Evolutionary conservation across 2,113 vertebrate species (phyloP).

Genomic region (Microtus richardsoni): DNA sequence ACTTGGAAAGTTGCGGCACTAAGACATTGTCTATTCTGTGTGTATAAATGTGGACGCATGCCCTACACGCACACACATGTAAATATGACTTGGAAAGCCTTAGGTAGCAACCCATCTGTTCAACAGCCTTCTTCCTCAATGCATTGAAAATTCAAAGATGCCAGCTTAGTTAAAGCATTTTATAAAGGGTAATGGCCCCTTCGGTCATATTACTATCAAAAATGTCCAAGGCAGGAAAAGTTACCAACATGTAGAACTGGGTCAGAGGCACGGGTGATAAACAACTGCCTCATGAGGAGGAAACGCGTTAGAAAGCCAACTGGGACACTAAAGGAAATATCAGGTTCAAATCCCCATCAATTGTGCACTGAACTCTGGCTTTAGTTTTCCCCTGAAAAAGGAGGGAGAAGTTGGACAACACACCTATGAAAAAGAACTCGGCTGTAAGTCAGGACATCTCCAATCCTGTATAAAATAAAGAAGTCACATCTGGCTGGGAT

Average conservation of each 20-base stretch:
- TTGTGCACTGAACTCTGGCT: neutral
- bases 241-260: neutral
- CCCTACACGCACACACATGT: neutral
- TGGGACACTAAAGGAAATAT: neutral
- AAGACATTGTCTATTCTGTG: neutral
- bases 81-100: neutral
- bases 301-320: slow-evolving; percentile 72
- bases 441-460: neutral
- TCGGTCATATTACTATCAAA: slow-evolving; percentile 68
- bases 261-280: slow-evolving; percentile 59
- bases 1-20: neutral
- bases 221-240: slow-evolving; percentile 55
- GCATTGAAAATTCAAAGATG: neutral
- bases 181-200: neutral
- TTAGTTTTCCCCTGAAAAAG: slow-evolving; percentile 45
- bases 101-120: neutral
- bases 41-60: neutral
- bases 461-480: slow-evolving; percentile 9
- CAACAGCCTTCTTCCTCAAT: no score
- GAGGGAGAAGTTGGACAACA: slow-evolving; percentile 30
- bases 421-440: slow-evolving; percentile 1
- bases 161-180: slow-evolving; percentile 17
- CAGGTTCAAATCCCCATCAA: slow-evolving; percentile 52
- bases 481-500: slow-evolving; percentile 53
- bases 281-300: slow-evolving; percentile 40